phyloP scores from a whole-genome alignment of 1,140 invertebrate genomes.

The Periplaneta americana region DNA sequence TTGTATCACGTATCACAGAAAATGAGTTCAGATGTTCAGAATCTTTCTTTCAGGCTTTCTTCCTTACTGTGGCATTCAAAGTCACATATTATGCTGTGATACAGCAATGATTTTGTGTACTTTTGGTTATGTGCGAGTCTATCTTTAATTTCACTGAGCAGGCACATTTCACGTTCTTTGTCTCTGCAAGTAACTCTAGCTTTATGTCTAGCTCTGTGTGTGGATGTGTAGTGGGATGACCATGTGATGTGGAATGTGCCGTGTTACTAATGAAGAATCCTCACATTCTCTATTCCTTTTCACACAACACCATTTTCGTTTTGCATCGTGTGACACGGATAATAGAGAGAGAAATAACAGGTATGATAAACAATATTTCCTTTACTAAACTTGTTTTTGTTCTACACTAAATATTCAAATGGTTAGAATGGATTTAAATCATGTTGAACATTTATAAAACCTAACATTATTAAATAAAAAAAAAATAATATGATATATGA shows the following conservation, averaged over 20 bases:
- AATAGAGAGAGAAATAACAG: conserved; percentile 10
- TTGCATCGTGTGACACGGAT: conserved; percentile 15
- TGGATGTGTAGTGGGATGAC: neutral
- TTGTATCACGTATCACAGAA: too few relatives aligned
- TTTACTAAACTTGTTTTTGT: neutral
- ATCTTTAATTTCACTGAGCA: too few relatives aligned
- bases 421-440: neutral
- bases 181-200: neutral
- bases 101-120: neutral
- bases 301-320: conserved; percentile 12
- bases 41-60: neutral
- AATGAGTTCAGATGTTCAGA: neutral
- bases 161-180: neutral
- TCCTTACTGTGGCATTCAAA: neutral
- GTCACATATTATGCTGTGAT: neutral
- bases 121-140: neutral
- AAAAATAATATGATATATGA: too few relatives aligned
- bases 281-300: conserved; percentile 2
- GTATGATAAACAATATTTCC: conserved; percentile 3
- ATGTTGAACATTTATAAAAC: too few relatives aligned
- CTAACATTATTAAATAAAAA: too few relatives aligned
- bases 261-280: neutral
- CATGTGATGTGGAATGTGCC: neutral
- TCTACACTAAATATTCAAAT: neutral
- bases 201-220: neutral